These are phyloP conservation scores for Chaetura pelagica DNA, from an alignment of 2,113 vertebrate species.

Conservation along the genomic window DNA sequence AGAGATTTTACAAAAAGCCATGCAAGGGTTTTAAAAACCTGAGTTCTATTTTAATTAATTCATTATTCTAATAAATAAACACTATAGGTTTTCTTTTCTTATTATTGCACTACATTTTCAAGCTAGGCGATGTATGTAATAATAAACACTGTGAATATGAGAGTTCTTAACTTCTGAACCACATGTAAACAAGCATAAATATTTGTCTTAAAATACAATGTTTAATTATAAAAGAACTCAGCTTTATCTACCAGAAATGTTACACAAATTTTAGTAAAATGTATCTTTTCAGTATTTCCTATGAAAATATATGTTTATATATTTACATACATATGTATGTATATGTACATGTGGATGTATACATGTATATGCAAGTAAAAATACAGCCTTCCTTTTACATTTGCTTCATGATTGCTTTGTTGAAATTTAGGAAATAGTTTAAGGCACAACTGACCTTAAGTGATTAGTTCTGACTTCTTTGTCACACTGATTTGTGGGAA, in stretches of 20 bases:
- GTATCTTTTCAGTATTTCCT: neutral
- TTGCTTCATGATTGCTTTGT: neutral
- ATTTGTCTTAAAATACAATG: neutral
- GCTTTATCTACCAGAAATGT: neutral
- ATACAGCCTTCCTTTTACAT: neutral
- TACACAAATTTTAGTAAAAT: neutral
- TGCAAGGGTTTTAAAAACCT: neutral
- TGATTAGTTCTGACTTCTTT: conserved; percentile 35
- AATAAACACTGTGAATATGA: neutral
- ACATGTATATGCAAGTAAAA: neutral
- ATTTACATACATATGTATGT: neutral
- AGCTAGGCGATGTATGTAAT: neutral
- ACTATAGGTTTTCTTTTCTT: neutral
- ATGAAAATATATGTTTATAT: neutral
- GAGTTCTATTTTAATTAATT: neutral
- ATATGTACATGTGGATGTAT: neutral
- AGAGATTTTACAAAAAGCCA: neutral
- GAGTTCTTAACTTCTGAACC: neutral
- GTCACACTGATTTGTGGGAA: conserved; percentile 52
- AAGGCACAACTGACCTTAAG: conserved; percentile 14
- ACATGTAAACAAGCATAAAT: neutral
- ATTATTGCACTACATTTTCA: neutral
- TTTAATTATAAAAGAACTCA: neutral
- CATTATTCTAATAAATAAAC: neutral
- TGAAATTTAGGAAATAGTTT: conserved; percentile 28